Evolutionary conservation across 2,888 invertebrate species (phyloP).

Genomic region (Tuberolachnus salignus): DNA sequence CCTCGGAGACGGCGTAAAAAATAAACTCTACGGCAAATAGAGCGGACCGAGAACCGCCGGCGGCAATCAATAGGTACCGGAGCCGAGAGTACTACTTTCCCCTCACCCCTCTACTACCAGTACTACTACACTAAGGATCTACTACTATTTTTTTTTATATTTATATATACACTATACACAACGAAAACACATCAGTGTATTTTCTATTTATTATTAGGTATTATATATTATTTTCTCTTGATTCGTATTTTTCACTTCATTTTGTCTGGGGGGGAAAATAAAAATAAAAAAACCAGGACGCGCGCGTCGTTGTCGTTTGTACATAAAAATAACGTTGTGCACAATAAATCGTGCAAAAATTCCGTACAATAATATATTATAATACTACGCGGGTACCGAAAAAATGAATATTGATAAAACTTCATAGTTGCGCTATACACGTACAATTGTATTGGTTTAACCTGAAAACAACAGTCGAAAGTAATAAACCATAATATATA

Average conservation of each 20-base stretch:
- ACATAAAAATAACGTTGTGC: too few species aligned
- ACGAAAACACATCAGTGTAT: slow-evolving; percentile 14
- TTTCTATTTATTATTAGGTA: slow-evolving; percentile 17
- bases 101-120: slow-evolving; percentile 17
- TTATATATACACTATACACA: background rate
- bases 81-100: slow-evolving; percentile 53
- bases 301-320: too few species aligned
- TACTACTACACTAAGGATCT: too few species aligned
- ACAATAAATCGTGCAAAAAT: background rate
- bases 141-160: background rate
- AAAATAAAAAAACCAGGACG: too few species aligned
- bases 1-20: slow-evolving; percentile 36
- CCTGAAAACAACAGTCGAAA: background rate
- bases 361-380: background rate
- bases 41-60: slow-evolving; percentile 37
- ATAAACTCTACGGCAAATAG: slow-evolving; percentile 47
- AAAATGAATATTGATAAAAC: background rate
- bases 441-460: too few species aligned
- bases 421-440: background rate
- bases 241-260: too few species aligned
- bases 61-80: slow-evolving; percentile 45
- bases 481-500: background rate
- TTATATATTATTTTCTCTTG: too few species aligned
- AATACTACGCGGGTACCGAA: background rate
- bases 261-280: too few species aligned